Evolutionary conservation across 2,113 vertebrate species (phyloP).

Genomic region (Rhagologus leucostigma): DNA sequence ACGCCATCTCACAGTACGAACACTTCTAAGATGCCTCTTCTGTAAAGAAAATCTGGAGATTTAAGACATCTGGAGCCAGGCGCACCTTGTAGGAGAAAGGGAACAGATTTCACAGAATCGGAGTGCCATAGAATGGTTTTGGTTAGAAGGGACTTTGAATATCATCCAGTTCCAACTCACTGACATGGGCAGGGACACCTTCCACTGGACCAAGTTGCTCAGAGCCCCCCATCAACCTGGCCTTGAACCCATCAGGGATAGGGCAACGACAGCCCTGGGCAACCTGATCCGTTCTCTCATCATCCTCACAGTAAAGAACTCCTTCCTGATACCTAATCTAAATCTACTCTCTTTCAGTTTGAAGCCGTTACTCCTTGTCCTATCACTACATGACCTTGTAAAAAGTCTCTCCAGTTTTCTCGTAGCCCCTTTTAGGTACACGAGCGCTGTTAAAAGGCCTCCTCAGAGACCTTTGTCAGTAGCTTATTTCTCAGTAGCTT

Average conservation of each 20-base stretch:
- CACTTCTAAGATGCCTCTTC: background rate
- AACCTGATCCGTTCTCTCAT: background rate
- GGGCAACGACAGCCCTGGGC: background rate
- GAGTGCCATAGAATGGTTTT: background rate
- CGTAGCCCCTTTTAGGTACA: background rate
- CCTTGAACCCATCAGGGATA: background rate
- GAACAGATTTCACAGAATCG: background rate
- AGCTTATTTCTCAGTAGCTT: background rate
- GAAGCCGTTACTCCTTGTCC: background rate
- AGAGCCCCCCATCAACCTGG: background rate
- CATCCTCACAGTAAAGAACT: background rate
- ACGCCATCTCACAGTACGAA: background rate
- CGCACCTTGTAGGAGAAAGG: background rate
- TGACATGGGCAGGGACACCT: background rate
- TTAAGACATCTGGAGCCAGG: background rate
- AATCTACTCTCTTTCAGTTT: background rate
- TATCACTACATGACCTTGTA: background rate
- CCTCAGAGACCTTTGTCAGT: background rate
- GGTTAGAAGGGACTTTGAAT: background rate
- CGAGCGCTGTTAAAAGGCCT: fast-evolving
- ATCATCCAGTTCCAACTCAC: background rate
- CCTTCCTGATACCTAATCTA: background rate
- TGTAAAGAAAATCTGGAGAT: background rate
- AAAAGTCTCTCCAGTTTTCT: background rate
- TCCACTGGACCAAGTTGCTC: background rate